A percentile compares a stretch with the other conserved stretches of the same genome.
These are phyloP conservation scores for Neodon shergylaensis DNA, from an alignment of 2,113 vertebrate genomes.

Conservation along the genomic window DNA sequence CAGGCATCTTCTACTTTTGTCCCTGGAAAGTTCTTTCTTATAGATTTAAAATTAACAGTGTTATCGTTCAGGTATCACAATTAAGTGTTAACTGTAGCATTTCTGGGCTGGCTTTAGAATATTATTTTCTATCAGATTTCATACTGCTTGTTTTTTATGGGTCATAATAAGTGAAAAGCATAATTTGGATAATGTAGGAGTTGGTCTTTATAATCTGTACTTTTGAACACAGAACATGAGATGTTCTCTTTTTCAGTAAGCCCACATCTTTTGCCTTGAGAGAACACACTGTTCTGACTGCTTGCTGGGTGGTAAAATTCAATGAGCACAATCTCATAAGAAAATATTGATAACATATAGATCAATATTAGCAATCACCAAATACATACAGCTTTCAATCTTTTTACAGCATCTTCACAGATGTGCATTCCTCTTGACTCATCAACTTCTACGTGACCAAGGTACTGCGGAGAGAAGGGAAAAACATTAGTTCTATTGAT, in stretches of 20 bases:
- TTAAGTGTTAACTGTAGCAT: conserved; percentile 12
- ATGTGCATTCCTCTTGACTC: conserved; percentile 99
- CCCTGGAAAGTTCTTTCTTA: neutral
- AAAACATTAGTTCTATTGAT: conserved; percentile 42
- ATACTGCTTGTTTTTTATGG: conserved; percentile 31
- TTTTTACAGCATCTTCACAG: conserved; percentile 99
- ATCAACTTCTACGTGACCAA: conserved; percentile 98
- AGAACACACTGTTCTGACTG: conserved; percentile 62
- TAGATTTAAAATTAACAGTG: conserved; percentile 48
- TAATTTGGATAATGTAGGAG: conserved; percentile 30
- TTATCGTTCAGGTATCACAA: conserved; percentile 44
- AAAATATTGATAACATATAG: conserved; percentile 53
- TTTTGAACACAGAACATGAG: conserved; percentile 10
- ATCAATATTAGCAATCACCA: conserved; percentile 67
- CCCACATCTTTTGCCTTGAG: conserved; percentile 69
- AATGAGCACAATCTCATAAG: conserved; percentile 23
- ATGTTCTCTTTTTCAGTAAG: conserved; percentile 43
- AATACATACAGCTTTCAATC: conserved; percentile 97
- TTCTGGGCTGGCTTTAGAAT: conserved; percentile 50
- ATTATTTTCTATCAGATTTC: conserved; percentile 50
- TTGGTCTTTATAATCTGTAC: neutral
- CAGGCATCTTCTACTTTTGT: neutral
- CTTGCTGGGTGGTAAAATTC: conserved; percentile 47
- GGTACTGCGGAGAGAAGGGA: conserved; percentile 87
- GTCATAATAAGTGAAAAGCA: conserved; percentile 24